Evolutionary conservation across 2,797 vertebrate genomes (phyloP).

Genomic region (Novumbra hubbsi): DNA sequence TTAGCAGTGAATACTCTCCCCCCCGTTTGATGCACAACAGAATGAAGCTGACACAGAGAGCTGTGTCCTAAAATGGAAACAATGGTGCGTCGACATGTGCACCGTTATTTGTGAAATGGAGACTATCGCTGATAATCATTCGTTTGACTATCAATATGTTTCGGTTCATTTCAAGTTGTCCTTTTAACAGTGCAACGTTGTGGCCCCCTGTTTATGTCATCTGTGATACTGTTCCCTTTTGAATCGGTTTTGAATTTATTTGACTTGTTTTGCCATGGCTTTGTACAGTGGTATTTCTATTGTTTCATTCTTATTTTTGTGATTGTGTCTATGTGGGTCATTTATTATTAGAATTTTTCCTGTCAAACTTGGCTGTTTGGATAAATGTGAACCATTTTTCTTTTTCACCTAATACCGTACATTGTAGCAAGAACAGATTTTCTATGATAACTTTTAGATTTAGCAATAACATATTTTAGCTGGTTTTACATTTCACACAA

Average conservation of each 20-base stretch:
- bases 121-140: slow-evolving; percentile 37
- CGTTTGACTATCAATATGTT: slow-evolving; percentile 44
- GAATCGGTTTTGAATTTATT: slow-evolving; percentile 36
- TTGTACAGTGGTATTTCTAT: slow-evolving; percentile 70
- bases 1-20: slow-evolving; percentile 53
- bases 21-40: slow-evolving; percentile 47
- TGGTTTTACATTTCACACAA: slow-evolving; percentile 38
- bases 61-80: slow-evolving; percentile 43
- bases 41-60: slow-evolving; percentile 57
- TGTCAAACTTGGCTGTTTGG: slow-evolving; percentile 55
- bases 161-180: slow-evolving; percentile 56
- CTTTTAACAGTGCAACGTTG: slow-evolving; percentile 39
- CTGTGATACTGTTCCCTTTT: slow-evolving; percentile 54
- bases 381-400: slow-evolving; percentile 57
- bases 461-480: slow-evolving; percentile 76
- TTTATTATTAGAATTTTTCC: slow-evolving; percentile 43
- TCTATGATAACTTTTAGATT: slow-evolving; percentile 71
- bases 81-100: slow-evolving; percentile 60
- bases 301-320: slow-evolving; percentile 61
- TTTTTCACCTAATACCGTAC: slow-evolving; percentile 69
- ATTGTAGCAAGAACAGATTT: slow-evolving; percentile 77
- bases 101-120: slow-evolving; percentile 25
- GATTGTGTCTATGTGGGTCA: slow-evolving; percentile 67
- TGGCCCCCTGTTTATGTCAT: slow-evolving; percentile 50
- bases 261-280: slow-evolving; percentile 34